Base-by-base conservation (phyloP, 2,113 vertebrate species). In the Gobiocypris rarus region DNA sequence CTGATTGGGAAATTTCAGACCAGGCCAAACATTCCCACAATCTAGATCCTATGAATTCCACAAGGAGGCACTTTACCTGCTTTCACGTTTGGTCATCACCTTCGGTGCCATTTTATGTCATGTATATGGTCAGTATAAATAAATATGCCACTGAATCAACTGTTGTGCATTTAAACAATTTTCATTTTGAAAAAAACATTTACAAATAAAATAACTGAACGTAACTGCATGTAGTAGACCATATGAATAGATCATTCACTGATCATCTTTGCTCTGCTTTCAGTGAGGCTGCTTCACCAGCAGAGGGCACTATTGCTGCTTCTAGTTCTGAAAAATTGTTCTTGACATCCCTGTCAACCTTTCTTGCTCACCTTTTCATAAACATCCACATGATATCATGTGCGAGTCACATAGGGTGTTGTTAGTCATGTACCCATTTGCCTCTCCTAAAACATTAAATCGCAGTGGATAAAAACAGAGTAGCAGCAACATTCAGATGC, bases 221-320 rank as follows among this genome's bases (percentile, higher is more conserved):
- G 15, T 19, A 22, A 22, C 52, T 8, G 52, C 17, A 54, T 7
- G 19, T 52, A 52, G 4, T 17, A 0, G 52, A 54, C 52, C 52
- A 22, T 22, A 54, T 48, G 11, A n/a, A n/a, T 24, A 9, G 15
- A 38, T 45, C 9, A 50, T 2, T 50, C 3, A 15, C n/a, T 50
- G 24, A 50, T 9, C 17, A 28, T 5, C 6, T 26, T 75, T 22
- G 22, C 10, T 43, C 22, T 50, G 75, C 24, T 56, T 26, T 31
- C 10, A 70, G 24, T 43, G 17, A 10, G 19, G 9, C 31, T 45
- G 26, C 28, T 59, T 75, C 8, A 22, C 77, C 83, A 87, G 71
- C 73, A 87, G 86, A 87, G 86, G 71, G 63, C 9, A 78, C 41
- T 56, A 24, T 80, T 81, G 50, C 70, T 5, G 61, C 41, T 81